These are phyloP conservation scores for Spodoptera picta DNA, from an alignment of 2,888 invertebrate genomes.

Conservation along the genomic window DNA sequence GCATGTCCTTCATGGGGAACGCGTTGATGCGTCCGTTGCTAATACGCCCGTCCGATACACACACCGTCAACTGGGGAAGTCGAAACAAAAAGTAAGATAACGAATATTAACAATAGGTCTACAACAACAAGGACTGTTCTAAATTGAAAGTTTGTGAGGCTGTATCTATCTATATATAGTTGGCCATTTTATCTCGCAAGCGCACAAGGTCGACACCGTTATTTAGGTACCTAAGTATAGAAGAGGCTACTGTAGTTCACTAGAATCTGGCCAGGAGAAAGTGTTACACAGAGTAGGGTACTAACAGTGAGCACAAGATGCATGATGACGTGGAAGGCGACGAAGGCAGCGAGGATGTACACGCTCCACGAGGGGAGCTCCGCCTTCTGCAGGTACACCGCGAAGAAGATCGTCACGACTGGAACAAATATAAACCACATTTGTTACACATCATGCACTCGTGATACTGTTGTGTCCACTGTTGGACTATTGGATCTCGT, in stretches of 20 bases:
- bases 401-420: constrained; percentile 98
- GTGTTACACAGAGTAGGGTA: constrained; percentile 48
- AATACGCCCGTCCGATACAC: constrained; percentile 92
- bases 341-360: constrained; percentile 96
- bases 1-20: constrained; percentile 95
- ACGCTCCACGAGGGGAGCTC: constrained; percentile 95
- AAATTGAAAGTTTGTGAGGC: too few relatives aligned
- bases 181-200: too few relatives aligned
- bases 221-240: too few relatives aligned
- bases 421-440: constrained; percentile 62
- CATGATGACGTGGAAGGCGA: constrained; percentile 95
- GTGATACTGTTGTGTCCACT: too few relatives aligned
- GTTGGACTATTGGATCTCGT: too few relatives aligned
- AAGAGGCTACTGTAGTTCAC: too few relatives aligned
- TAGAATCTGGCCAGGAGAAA: background rate
- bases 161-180: too few relatives aligned
- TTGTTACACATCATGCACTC: background rate
- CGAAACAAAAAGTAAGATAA: background rate
- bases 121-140: too few relatives aligned
- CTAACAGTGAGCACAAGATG: constrained; percentile 96
- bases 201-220: too few relatives aligned
- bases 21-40: constrained; percentile 92
- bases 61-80: constrained; percentile 91
- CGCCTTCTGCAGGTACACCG: constrained; percentile 95
- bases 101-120: too few relatives aligned